Evolutionary conservation across 1,140 invertebrate species (phyloP).

Genomic region (Himalopsyche phryganea): DNA sequence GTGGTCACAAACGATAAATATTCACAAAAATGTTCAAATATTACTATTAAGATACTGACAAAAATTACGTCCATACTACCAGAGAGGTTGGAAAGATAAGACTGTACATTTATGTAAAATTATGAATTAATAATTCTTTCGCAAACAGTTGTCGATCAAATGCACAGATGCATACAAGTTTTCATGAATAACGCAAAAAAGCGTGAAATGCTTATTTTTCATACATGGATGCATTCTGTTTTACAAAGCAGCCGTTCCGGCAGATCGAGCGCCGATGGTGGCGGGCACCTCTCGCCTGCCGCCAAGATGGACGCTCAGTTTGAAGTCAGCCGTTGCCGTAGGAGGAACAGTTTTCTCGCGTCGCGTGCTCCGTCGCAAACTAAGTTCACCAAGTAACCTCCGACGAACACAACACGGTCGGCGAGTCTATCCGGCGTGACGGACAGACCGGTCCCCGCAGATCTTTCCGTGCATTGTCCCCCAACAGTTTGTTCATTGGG

Average conservation of each 20-base stretch:
- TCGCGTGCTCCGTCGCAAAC: too few relatives aligned
- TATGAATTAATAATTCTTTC: too few relatives aligned
- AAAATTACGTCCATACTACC: too few relatives aligned
- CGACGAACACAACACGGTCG: too few relatives aligned
- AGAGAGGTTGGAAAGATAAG: too few relatives aligned
- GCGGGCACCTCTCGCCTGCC: background rate
- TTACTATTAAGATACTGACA: too few relatives aligned
- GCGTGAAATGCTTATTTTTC: background rate
- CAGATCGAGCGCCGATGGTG: background rate
- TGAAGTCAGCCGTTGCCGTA: background rate
- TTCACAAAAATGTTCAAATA: too few relatives aligned
- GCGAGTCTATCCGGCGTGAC: conserved; percentile 9
- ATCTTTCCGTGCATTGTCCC: background rate
- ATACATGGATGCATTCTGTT: too few relatives aligned
- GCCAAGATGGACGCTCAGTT: background rate
- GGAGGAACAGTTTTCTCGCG: background rate
- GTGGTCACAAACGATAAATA: too few relatives aligned
- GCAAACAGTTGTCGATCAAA: too few relatives aligned
- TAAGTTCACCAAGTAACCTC: too few relatives aligned
- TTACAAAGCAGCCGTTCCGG: background rate
- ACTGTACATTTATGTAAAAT: too few relatives aligned
- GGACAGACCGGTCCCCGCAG: background rate
- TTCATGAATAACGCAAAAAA: conserved; percentile 11
- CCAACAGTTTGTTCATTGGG: conserved; percentile 4
- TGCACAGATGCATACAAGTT: background rate